Evolutionary conservation across 2,888 invertebrate genomes (phyloP), one percentile per base, ranked within the genome.

Genomic region (Cyrtodaria siliqua): DNA sequence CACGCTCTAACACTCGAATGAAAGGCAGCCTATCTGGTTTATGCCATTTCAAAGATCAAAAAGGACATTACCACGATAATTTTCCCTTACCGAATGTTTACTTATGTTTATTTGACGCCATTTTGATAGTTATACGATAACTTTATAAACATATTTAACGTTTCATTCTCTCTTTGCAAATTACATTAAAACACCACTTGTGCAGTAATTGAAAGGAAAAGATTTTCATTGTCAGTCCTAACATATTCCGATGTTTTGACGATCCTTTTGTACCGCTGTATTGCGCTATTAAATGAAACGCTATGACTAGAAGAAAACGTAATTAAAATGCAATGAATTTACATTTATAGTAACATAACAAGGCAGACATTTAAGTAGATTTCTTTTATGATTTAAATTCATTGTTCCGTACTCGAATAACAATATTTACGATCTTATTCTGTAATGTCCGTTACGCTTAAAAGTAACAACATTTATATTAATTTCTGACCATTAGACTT

Each of bases 51-150:
- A 29, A 55, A 61, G 62, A 69, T 69, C 61, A 57, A 55, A 66
- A 66, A 44, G 56, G 57, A 62, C 68, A 73, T 59, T 47, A 63
- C 62, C 73, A 77, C 50, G 73, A 77, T 74, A 77, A 73, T 70
- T 67, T 67, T 70, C 62, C 59, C 56, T 50, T 56, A n/a, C 12
- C 29, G 33, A 14, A 33, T 78, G 69, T 80, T 77, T 80, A 61
- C 77, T 50, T 80, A 77, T 77, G 73, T 80, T 80, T 77, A 80
- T 77, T 73, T 70, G 73, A 59, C 80, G 70, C 80, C 76, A 70
- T 66, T 76, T 76, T 80, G 55, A 66, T 72, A 61, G 63, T 62
- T 52, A 66, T 67, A 56, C 42, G 42, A 38, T 66, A 62, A 70
- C 76, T 70, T 74, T 77, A 57, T 67, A 80, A 80, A 80, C 80